A percentile compares a stretch with the other conserved stretches of the same genome.
These are phyloP conservation scores for Mirza zaza DNA, from an alignment of 2,113 vertebrate genomes.

Conservation along the genomic window DNA sequence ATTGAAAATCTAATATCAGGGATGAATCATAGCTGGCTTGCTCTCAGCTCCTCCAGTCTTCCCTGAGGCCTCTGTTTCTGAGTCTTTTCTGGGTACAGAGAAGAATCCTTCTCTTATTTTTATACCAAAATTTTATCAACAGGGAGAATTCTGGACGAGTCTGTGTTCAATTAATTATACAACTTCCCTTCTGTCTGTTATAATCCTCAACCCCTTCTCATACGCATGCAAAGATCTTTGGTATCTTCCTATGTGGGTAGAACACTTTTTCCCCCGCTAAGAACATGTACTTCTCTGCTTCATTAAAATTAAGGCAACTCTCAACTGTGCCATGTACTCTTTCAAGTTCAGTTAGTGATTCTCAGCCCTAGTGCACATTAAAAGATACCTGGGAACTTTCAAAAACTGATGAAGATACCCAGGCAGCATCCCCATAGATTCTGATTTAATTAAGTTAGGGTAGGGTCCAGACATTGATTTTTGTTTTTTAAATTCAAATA, in stretches of 20 bases:
- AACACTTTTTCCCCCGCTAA: neutral
- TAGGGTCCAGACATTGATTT: neutral
- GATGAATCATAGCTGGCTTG: neutral
- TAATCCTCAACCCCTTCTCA: neutral
- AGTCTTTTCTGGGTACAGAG: neutral
- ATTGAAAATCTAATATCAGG: neutral
- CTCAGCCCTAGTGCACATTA: neutral
- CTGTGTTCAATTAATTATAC: neutral
- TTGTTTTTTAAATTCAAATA: slow-evolving; percentile 21
- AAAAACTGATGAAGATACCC: neutral
- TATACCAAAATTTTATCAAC: neutral
- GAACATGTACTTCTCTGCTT: neutral
- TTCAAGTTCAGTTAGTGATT: neutral
- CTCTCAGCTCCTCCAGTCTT: neutral
- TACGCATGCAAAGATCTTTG: neutral
- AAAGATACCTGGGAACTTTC: neutral
- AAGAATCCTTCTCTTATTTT: neutral
- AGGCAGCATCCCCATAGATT: neutral
- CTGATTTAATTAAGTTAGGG: neutral
- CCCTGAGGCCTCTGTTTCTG: neutral
- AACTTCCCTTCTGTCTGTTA: neutral
- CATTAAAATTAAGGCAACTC: neutral
- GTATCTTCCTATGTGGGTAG: too few relatives aligned
- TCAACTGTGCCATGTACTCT: neutral
- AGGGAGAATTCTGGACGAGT: neutral